Percentiles rank a stretch among this genome's conserved stretches.
Conservation (phyloP, 2,888 invertebrate species). For the Stenotaenia linearis region DNA sequence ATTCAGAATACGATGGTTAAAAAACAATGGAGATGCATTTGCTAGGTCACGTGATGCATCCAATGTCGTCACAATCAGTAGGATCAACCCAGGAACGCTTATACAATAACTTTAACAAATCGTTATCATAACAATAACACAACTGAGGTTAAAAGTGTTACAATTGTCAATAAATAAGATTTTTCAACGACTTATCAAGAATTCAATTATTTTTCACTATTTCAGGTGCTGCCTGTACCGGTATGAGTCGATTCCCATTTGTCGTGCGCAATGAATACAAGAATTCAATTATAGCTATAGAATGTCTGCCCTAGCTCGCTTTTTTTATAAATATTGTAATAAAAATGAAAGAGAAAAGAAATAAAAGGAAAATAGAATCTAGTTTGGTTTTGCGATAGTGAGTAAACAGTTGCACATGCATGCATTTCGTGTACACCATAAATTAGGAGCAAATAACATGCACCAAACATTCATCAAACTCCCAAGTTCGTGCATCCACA, state of each 20-base stretch:
- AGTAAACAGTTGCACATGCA: neutral
- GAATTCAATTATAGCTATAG: neutral
- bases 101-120: too few species aligned
- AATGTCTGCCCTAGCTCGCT: neutral
- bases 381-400: neutral
- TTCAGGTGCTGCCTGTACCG: neutral
- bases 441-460: neutral
- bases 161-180: too few species aligned
- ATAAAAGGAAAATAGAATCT: neutral
- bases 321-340: neutral
- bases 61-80: too few species aligned
- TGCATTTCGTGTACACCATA: neutral
- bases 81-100: too few species aligned
- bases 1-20: too few species aligned
- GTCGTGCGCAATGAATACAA: neutral
- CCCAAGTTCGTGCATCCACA: neutral
- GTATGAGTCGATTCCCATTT: neutral
- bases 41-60: too few species aligned
- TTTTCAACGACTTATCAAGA: too few species aligned
- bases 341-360: too few species aligned
- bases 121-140: too few species aligned
- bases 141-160: too few species aligned
- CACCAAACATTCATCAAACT: neutral
- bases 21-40: too few species aligned
- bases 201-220: neutral